Conservation (phyloP, 2,888 invertebrate species). For the Acanthosepion pharaonis region DNA sequence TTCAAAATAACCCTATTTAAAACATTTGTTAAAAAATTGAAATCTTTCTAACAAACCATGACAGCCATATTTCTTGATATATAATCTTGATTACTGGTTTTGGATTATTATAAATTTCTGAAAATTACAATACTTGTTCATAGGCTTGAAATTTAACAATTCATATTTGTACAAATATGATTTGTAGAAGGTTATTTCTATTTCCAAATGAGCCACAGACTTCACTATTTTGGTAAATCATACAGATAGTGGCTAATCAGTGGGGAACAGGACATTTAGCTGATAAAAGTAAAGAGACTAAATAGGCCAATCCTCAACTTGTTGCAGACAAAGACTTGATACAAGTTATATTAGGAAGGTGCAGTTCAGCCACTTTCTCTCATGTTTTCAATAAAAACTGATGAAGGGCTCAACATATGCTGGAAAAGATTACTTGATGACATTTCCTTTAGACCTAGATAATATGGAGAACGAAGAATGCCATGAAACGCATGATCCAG, state of each 20-base stretch:
- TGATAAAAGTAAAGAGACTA: not conserved
- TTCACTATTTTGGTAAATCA: not conserved
- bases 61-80: no score
- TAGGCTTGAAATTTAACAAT: not conserved
- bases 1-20: no score
- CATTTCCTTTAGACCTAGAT: not conserved
- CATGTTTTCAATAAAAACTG: not conserved
- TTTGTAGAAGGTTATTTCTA: not conserved
- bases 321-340: not conserved
- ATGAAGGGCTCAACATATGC: slow-evolving; percentile 33
- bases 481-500: not conserved
- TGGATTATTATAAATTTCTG: not conserved
- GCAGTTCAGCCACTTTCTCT: not conserved
- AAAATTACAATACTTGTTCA: not conserved
- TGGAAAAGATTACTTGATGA: not conserved
- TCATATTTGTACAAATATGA: not conserved
- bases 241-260: not conserved
- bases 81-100: not conserved
- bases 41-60: no score
- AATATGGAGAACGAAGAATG: not conserved
- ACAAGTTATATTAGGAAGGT: slow-evolving; percentile 4
- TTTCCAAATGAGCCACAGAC: not conserved
- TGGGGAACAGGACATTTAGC: not conserved
- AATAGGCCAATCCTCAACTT: not conserved
- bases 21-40: no score